These are phyloP conservation scores for Nyctereutes procyonoides DNA, from an alignment of 2,113 vertebrate genomes.

Conservation along the genomic window DNA sequence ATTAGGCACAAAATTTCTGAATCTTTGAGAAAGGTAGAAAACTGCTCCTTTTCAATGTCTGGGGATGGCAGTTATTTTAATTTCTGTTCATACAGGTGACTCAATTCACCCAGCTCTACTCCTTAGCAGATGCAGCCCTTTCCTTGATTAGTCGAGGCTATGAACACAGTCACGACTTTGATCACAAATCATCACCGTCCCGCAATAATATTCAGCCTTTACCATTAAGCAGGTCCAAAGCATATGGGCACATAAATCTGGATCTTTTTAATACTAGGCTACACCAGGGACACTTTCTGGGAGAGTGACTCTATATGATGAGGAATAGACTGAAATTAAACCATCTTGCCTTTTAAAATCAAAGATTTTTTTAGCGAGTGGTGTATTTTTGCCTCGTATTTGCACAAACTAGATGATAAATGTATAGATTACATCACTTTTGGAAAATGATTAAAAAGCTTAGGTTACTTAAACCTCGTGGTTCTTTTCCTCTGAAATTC, in stretches of 20 bases:
- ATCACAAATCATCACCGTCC: conserved; percentile 29
- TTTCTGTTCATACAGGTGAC: not conserved
- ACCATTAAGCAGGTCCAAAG: not conserved
- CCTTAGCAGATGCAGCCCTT: not conserved
- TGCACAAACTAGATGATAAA: not conserved
- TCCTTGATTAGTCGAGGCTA: not conserved
- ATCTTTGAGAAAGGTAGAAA: not conserved
- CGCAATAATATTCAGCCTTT: conserved; percentile 42
- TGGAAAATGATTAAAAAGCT: not conserved
- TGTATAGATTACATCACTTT: not conserved
- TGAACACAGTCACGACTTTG: not conserved
- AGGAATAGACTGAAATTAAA: not conserved
- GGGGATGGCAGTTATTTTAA: conserved; percentile 20
- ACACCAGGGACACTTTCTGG: not conserved
- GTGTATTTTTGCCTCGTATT: not conserved
- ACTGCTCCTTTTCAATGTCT: not conserved
- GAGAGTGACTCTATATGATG: not conserved
- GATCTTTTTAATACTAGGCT: not conserved
- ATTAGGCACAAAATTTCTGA: conserved; percentile 38
- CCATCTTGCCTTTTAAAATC: not conserved
- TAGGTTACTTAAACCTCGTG: not conserved
- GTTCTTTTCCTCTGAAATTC: not conserved
- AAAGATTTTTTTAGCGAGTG: not conserved
- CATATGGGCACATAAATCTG: conserved; percentile 46
- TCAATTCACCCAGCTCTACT: not conserved